Evolutionary conservation across 2,797 vertebrate species (phyloP).

Genomic region (Halcyon badia): DNA sequence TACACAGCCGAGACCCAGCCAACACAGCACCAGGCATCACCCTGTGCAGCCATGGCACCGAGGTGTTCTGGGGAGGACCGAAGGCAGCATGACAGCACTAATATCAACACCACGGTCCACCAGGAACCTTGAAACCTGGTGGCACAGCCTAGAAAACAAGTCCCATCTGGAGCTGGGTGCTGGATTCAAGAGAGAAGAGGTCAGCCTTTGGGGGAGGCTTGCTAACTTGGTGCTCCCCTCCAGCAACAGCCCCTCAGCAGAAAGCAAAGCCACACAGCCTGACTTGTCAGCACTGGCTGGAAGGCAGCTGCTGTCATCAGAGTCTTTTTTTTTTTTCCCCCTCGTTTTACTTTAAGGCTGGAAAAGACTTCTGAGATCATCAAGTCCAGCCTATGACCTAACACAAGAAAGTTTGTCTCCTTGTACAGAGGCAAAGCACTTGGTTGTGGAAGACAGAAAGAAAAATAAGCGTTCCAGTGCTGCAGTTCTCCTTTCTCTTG

Average conservation of each 20-base stretch:
- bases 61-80: fast-evolving
- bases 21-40: fast-evolving
- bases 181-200: background rate
- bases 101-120: fast-evolving
- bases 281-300: fast-evolving
- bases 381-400: too few relatives aligned
- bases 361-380: too few relatives aligned
- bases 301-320: background rate
- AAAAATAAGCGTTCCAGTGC: background rate
- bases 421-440: background rate
- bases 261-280: background rate
- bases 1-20: background rate
- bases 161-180: fast-evolving
- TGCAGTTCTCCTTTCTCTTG: background rate
- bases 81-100: fast-evolving
- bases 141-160: background rate
- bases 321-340: background rate
- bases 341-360: too few relatives aligned
- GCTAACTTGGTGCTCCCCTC: background rate
- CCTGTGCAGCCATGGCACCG: fast-evolving
- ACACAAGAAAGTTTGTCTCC: background rate
- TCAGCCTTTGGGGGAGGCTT: fast-evolving
- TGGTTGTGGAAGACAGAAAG: fast-evolving
- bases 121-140: background rate
- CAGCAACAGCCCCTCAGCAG: background rate